Evolutionary conservation across 1,140 invertebrate species (phyloP).

Genomic region (Drosophila leontia): DNA sequence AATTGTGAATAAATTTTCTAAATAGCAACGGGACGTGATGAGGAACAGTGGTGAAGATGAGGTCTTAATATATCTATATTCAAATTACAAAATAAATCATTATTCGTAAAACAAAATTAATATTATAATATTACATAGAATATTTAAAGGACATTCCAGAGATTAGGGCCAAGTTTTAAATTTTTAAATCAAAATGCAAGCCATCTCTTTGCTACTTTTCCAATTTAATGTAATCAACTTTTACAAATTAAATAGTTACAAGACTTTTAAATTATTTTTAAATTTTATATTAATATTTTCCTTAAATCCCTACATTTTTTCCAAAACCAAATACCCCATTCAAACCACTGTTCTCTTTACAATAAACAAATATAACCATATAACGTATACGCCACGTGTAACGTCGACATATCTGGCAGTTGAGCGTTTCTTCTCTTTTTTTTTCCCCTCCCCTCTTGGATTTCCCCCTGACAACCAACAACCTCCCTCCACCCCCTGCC

Average conservation of each 20-base stretch:
- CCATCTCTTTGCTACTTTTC: no score
- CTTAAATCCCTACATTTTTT: background rate
- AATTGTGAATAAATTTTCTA: constrained; percentile 78
- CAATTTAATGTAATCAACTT: background rate
- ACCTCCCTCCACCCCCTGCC: constrained; percentile 2
- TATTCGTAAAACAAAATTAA: rapidly evolving
- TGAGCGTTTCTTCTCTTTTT: constrained; percentile 35
- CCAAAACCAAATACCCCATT: background rate
- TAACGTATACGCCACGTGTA: constrained; percentile 71
- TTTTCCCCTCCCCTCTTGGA: background rate
- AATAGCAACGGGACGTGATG: constrained; percentile 60
- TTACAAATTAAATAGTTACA: no score
- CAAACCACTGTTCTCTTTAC: constrained; percentile 34
- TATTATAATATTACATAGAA: background rate
- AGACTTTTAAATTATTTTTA: no score
- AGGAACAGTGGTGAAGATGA: constrained; percentile 31
- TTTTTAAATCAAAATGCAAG: no score
- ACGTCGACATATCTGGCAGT: constrained; percentile 40
- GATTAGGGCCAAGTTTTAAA: background rate
- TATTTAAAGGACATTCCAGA: background rate
- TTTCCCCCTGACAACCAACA: constrained; percentile 33
- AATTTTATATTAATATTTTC: background rate
- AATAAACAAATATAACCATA: constrained; percentile 60
- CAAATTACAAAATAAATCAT: background rate
- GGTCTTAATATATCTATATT: background rate